Conservation (phyloP, 2,888 invertebrate genomes). For the Heliconius hortense region DNA sequence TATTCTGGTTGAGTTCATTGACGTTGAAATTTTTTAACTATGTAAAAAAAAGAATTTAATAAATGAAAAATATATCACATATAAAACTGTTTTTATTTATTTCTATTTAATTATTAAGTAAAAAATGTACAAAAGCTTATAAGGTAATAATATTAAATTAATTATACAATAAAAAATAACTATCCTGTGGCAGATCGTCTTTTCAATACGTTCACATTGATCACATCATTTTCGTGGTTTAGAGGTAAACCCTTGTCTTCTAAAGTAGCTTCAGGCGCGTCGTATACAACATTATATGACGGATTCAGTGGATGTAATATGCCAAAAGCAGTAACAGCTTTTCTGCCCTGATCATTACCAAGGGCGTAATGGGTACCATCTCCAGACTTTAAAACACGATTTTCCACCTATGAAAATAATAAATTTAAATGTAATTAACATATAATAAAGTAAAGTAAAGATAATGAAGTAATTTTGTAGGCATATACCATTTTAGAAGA, state of each 20-base stretch:
- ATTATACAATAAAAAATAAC: not conserved
- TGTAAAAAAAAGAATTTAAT: not conserved
- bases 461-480: not conserved
- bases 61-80: not conserved
- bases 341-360: constrained; percentile 62
- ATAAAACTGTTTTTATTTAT: not conserved
- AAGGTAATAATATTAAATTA: not conserved
- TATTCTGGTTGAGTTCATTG: not conserved
- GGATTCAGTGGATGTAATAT: constrained; percentile 71
- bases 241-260: constrained; percentile 64
- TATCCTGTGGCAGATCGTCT: constrained; percentile 35
- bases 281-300: constrained; percentile 57
- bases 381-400: constrained; percentile 83
- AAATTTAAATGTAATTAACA: not conserved
- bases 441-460: no score
- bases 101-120: not conserved
- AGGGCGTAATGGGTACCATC: constrained; percentile 84
- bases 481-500: constrained; percentile 61
- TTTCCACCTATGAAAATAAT: constrained; percentile 67
- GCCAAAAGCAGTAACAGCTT: constrained; percentile 60
- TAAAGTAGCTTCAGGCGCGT: constrained; percentile 56
- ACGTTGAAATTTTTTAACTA: not conserved
- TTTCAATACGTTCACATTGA: constrained; percentile 45
- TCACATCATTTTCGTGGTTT: constrained; percentile 62
- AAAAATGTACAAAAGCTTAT: not conserved